Evolutionary conservation across 2,797 vertebrate species (phyloP).

Genomic region (Psittacula derbiana): DNA sequence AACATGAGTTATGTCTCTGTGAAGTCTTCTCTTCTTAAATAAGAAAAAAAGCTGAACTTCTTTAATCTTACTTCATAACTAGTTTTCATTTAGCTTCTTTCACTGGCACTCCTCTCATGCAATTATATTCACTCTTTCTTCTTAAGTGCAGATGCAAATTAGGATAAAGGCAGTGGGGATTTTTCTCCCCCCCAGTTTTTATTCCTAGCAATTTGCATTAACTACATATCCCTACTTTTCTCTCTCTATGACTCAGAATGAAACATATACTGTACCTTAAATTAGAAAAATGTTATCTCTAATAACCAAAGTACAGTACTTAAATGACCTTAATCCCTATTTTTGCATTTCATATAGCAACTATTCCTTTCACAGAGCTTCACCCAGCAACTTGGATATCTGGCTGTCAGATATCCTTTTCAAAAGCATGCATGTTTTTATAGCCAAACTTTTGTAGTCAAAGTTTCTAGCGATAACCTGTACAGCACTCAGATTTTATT

Average conservation of each 20-base stretch:
- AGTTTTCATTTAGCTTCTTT: conserved; percentile 44
- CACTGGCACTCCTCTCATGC: conserved; percentile 6
- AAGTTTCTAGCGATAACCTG: background rate
- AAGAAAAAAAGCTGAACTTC: background rate
- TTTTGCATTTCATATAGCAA: background rate
- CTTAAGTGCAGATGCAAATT: conserved; percentile 55
- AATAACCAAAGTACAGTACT: background rate
- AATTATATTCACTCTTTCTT: conserved; percentile 17
- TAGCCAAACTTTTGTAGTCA: background rate
- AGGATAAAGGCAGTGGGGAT: conserved; percentile 11
- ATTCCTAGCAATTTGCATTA: conserved; percentile 40
- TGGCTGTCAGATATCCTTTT: background rate
- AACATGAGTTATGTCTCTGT: background rate
- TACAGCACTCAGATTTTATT: background rate
- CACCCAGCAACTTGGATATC: background rate
- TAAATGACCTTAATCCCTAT: conserved; percentile 7
- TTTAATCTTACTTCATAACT: conserved; percentile 35
- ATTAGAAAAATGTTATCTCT: conserved; percentile 39
- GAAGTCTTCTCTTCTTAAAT: conserved; percentile 35
- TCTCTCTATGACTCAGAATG: background rate
- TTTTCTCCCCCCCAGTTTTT: background rate
- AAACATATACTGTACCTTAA: conserved; percentile 1
- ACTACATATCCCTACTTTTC: background rate
- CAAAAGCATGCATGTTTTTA: background rate
- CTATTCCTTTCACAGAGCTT: background rate